Conservation (phyloP, 1,140 invertebrate genomes). For the Apocrypta bakeri region DNA sequence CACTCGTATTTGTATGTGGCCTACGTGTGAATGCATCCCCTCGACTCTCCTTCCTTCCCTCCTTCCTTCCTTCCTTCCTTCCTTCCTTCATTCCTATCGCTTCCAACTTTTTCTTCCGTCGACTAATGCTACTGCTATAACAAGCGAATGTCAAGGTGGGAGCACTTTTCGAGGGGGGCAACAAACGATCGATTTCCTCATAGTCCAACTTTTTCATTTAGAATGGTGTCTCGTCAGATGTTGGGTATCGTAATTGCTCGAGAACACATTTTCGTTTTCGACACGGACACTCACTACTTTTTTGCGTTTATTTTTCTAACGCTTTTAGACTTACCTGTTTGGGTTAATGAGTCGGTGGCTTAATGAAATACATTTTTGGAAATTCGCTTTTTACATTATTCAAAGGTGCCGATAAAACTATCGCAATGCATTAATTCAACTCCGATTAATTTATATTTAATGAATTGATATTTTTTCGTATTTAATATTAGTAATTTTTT, state of each 20-base stretch:
- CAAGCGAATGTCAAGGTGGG: conserved; percentile 39
- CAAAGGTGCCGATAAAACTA: too few species aligned
- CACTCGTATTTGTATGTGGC: neutral
- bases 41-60: conserved; percentile 1
- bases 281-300: neutral
- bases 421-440: too few species aligned
- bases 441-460: too few species aligned
- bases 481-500: too few species aligned
- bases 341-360: neutral
- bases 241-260: neutral
- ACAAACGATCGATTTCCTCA: conserved; percentile 26
- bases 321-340: neutral
- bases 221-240: neutral
- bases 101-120: conserved; percentile 27
- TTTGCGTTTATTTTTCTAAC: neutral
- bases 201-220: conserved; percentile 6
- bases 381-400: too few species aligned
- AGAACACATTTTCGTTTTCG: conserved; percentile 17
- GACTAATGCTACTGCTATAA: neutral
- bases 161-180: conserved; percentile 9
- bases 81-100: conserved; percentile 15
- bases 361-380: too few species aligned
- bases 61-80: neutral
- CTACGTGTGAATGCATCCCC: conserved; percentile 9
- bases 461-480: too few species aligned